A percentile compares a stretch with the other conserved stretches of the same genome.
Evolutionary conservation across 2,888 invertebrate species (phyloP).

Genomic region (Drosophila prostipennis): DNA sequence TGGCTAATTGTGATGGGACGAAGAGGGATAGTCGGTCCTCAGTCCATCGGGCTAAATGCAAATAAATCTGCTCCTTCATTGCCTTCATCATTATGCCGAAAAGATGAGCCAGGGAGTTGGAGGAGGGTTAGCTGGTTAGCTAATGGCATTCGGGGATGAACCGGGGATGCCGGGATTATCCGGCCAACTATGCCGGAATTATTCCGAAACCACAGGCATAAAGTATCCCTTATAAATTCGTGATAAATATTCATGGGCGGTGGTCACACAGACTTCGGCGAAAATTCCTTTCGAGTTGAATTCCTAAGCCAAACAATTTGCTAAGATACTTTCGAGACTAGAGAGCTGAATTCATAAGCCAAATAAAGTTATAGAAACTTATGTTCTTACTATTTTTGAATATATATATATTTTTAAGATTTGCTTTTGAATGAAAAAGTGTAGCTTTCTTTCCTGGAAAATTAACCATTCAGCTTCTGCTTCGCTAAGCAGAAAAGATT

Average conservation of each 20-base stretch:
- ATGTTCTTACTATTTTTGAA: too few species aligned
- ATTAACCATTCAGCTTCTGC: neutral
- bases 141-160: constrained; percentile 23
- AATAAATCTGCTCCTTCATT: constrained; percentile 35
- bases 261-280: neutral
- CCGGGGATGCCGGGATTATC: neutral
- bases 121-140: neutral
- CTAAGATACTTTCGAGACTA: neutral
- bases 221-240: constrained; percentile 15
- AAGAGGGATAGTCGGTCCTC: too few species aligned
- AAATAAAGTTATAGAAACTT: neutral
- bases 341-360: too few species aligned
- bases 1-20: constrained; percentile 49
- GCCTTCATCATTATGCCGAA: constrained; percentile 2
- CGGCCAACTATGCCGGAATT: constrained; percentile 9
- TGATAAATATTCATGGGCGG: constrained; percentile 30
- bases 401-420: too few species aligned
- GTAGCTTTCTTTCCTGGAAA: neutral
- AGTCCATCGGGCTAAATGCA: constrained; percentile 31
- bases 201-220: constrained; percentile 9
- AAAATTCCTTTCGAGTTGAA: constrained; percentile 1
- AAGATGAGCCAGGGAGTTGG: too few species aligned
- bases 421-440: too few species aligned
- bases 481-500: neutral
- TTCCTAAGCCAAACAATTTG: neutral